Evolutionary conservation across 2,113 vertebrate species (phyloP).

Genomic region (Tichodroma muraria): DNA sequence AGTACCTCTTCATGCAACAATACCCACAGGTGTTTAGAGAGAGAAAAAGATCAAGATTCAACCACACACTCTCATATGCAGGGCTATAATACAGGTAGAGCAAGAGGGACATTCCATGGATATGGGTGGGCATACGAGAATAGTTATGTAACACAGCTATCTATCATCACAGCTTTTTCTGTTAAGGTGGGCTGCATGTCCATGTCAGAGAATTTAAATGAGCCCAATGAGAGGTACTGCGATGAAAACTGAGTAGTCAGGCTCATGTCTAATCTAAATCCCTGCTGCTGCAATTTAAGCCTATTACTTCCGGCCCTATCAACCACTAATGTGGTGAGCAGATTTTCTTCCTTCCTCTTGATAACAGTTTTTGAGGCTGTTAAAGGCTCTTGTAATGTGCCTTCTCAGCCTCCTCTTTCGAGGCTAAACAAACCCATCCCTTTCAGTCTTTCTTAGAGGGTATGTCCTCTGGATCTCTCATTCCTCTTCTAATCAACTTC

Average conservation of each 20-base stretch:
- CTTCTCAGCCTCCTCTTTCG: neutral
- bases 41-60: neutral
- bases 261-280: conserved; percentile 14
- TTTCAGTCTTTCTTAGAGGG: neutral
- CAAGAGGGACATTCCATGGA: neutral
- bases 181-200: neutral
- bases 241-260: conserved; percentile 12
- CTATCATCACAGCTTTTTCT: neutral
- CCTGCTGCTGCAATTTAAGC: conserved; percentile 24
- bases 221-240: neutral
- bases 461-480: neutral
- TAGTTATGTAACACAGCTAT: neutral
- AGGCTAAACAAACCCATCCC: neutral
- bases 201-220: neutral
- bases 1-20: neutral
- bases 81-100: neutral
- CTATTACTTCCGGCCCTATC: conserved; percentile 38
- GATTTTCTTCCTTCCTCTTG: conserved; percentile 26
- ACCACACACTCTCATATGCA: neutral
- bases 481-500: conserved; percentile 5
- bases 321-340: neutral
- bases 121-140: neutral
- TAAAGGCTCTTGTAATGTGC: neutral
- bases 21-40: neutral
- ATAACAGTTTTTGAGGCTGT: conserved; percentile 27